Evolutionary conservation across 2,797 vertebrate genomes (phyloP), one percentile per base, ranked within the genome.

Genomic region (Argentina silus): DNA sequence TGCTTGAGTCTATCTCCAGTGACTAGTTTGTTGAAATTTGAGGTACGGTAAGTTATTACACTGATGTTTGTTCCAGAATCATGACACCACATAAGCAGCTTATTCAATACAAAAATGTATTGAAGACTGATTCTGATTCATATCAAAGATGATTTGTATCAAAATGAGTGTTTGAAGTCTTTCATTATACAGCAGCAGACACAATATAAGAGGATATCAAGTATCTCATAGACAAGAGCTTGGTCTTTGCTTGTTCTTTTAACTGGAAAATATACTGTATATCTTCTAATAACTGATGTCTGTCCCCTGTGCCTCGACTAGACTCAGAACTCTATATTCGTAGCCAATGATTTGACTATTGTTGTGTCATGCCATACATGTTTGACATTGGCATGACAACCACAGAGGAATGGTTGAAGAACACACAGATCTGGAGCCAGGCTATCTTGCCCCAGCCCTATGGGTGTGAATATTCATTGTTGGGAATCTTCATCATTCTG

Each of bases 371-470:
- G n/a, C n/a, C n/a, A n/a, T n/a, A n/a, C n/a, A n/a, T n/a, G n/a
- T n/a, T n/a, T n/a, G n/a, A n/a, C n/a, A n/a, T n/a, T n/a, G n/a
- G n/a, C n/a, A n/a, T n/a, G n/a, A n/a, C n/a, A n/a, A n/a, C n/a
- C n/a, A n/a, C n/a, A n/a, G n/a, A n/a, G n/a, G n/a, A n/a, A n/a
- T n/a, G n/a, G n/a, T n/a, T n/a, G n/a, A n/a, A n/a, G n/a, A n/a
- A n/a, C n/a, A n/a, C n/a, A n/a, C n/a, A n/a, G n/a, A n/a, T n/a
- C n/a, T n/a, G n/a, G n/a, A n/a, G n/a, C n/a, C n/a, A n/a, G n/a
- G n/a, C n/a, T n/a, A n/a, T n/a, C n/a, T n/a, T 36, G 57, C 57
- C 57, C 57, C 57, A 60, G 19, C 57, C 56, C 4, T 60, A 12
- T 7, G 57, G 57, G 57, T 60, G 27, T 60, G 57, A 12, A 12